phyloP scores from a whole-genome alignment of 2,888 invertebrate genomes.

The Danaus chrysippus region DNA sequence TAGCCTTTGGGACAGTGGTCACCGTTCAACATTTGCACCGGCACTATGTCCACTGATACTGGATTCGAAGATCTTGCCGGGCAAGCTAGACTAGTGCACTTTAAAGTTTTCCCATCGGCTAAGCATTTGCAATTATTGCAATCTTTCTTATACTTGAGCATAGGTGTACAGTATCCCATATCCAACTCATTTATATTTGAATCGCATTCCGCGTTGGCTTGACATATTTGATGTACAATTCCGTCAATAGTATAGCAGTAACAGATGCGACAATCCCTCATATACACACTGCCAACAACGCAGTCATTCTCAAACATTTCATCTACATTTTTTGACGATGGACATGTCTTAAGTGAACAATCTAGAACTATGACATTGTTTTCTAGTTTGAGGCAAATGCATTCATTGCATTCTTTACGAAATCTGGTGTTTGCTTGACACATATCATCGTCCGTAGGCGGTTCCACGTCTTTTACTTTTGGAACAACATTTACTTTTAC shows the following conservation, averaged over 20 bases:
- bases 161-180: constrained; percentile 57
- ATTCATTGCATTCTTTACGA: constrained; percentile 54
- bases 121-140: constrained; percentile 62
- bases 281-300: constrained; percentile 45
- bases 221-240: constrained; percentile 45
- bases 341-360: constrained; percentile 60
- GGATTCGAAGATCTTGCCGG: constrained; percentile 23
- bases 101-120: constrained; percentile 49
- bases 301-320: constrained; percentile 38
- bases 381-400: constrained; percentile 45
- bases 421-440: constrained; percentile 52
- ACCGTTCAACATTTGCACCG: constrained; percentile 43
- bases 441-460: constrained; percentile 38
- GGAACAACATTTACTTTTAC: too few species aligned
- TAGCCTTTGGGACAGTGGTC: constrained; percentile 47
- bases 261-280: constrained; percentile 52
- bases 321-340: background rate
- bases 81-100: constrained; percentile 49
- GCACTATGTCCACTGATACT: constrained; percentile 49
- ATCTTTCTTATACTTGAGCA: constrained; percentile 46
- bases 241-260: constrained; percentile 40
- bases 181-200: background rate
- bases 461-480: constrained; percentile 16
- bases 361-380: constrained; percentile 50
- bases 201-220: constrained; percentile 37